Conservation (phyloP, 2,797 vertebrate species). For the Botia kubotai region DNA sequence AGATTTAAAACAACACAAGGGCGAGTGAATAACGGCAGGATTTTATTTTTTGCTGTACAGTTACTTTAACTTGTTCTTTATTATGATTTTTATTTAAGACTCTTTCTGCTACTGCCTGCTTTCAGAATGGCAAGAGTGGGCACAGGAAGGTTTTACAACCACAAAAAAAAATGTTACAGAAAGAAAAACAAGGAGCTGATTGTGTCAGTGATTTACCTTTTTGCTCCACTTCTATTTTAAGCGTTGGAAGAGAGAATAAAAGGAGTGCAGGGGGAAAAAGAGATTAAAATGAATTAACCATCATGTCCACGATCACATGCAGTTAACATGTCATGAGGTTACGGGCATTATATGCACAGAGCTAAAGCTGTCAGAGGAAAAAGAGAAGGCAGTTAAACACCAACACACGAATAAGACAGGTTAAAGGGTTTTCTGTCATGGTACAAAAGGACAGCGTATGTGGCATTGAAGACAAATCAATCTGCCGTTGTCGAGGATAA, state of each 20-base stretch:
- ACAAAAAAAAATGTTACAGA: conserved; percentile 81
- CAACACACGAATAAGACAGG: conserved; percentile 78
- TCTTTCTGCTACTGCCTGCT: conserved; percentile 80
- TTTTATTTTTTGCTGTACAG: neutral
- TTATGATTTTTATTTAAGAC: conserved; percentile 76
- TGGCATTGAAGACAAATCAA: conserved; percentile 39
- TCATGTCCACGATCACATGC: conserved; percentile 91
- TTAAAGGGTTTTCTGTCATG: conserved; percentile 69
- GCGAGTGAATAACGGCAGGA: neutral
- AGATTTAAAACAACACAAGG: neutral
- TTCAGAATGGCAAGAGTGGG: conserved; percentile 86
- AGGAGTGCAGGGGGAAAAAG: conserved; percentile 96
- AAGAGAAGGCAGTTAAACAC: conserved; percentile 74
- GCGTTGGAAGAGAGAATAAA: conserved; percentile 99
- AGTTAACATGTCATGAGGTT: conserved; percentile 91
- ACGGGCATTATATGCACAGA: conserved; percentile 82
- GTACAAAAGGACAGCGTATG: conserved; percentile 36
- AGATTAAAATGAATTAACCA: conserved; percentile 99
- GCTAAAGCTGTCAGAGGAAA: conserved; percentile 84
- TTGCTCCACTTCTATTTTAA: conserved; percentile 99
- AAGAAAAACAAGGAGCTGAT: conserved; percentile 93
- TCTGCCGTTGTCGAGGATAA: conserved; percentile 32
- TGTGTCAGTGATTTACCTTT: conserved; percentile 99
- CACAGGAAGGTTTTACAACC: conserved; percentile 93
- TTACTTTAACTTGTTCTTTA: conserved; percentile 74